These are phyloP conservation scores for Halictus rubicundus DNA, from an alignment of 1,140 invertebrate genomes.

Conservation along the genomic window DNA sequence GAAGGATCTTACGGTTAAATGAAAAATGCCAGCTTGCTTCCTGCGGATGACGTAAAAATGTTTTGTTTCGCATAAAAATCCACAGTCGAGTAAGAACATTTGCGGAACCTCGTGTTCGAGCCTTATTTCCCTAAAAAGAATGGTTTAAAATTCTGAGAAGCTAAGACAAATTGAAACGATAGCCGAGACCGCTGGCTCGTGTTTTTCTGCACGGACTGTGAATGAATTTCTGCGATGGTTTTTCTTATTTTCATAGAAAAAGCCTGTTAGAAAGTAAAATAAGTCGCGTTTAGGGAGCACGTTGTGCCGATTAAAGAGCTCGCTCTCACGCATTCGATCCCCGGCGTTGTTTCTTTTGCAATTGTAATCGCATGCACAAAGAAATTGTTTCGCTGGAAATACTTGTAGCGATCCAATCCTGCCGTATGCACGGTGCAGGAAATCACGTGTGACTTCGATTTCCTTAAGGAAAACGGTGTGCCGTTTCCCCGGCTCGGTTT, in stretches of 20 bases:
- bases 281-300: conserved; percentile 22
- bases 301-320: conserved; percentile 42
- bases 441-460: too few species aligned
- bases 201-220: not conserved
- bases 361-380: not conserved
- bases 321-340: conserved; percentile 18
- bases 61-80: too few species aligned
- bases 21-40: too few species aligned
- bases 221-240: not conserved
- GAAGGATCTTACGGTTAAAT: too few species aligned
- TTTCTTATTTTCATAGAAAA: not conserved
- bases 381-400: not conserved
- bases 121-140: not conserved
- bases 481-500: too few species aligned
- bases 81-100: not conserved
- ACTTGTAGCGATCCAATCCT: not conserved
- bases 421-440: not conserved
- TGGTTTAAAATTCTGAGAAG: not conserved
- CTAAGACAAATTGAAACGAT: not conserved
- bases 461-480: too few species aligned
- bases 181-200: too few species aligned
- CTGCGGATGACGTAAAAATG: too few species aligned
- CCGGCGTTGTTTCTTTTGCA: not conserved
- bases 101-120: not conserved
- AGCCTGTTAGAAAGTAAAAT: conserved; percentile 43